These are phyloP conservation scores for Phorcus lineatus DNA, from an alignment of 2,888 invertebrate species.

Conservation along the genomic window DNA sequence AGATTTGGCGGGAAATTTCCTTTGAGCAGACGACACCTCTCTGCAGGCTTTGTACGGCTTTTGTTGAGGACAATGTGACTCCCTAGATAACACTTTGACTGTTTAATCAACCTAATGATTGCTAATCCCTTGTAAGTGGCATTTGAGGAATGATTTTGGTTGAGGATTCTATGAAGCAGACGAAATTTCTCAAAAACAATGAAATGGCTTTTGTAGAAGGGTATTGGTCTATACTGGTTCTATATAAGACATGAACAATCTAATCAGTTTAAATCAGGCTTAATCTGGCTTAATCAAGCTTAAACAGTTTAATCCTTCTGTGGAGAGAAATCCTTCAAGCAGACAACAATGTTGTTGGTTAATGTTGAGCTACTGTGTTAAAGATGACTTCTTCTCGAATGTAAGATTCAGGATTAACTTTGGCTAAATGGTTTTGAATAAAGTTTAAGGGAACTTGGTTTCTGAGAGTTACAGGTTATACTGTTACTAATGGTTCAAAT, in stretches of 20 bases:
- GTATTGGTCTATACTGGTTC: not conserved
- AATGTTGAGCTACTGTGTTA: not conserved
- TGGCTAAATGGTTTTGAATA: not conserved
- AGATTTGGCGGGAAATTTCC: conserved; percentile 5
- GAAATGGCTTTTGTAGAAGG: not conserved
- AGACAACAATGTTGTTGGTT: not conserved
- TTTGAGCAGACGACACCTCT: conserved; percentile 13
- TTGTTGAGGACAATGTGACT: not conserved
- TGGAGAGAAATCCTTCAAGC: not conserved
- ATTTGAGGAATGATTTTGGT: not conserved
- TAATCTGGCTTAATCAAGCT: not conserved
- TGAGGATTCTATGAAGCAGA: not conserved
- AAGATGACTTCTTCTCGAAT: not conserved
- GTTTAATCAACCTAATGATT: conserved; percentile 1
- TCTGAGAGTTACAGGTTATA: too few species aligned
- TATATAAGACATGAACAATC: not conserved
- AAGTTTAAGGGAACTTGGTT: not conserved
- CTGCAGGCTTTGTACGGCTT: not conserved
- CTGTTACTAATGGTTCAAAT: too few species aligned
- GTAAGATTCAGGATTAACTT: not conserved
- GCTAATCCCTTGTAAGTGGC: not conserved
- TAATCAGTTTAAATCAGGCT: conserved; percentile 1
- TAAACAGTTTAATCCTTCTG: not conserved
- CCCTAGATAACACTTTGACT: conserved; percentile 10
- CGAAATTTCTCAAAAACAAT: not conserved